Conservation (phyloP, 2,888 invertebrate species). For the Crossocerus cetratus region DNA sequence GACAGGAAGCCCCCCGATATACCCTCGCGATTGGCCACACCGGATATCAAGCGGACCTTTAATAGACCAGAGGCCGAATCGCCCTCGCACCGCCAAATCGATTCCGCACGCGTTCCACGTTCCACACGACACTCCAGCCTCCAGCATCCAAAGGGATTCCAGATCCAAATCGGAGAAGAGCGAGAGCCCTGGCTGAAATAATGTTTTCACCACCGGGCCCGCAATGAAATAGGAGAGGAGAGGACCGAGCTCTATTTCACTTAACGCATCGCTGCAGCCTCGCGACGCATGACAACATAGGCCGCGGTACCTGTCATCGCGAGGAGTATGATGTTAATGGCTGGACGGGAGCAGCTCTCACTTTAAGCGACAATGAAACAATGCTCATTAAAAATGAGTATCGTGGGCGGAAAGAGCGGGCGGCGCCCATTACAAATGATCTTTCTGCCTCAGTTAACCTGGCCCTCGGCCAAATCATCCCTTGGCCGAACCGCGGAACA, state of each 20-base stretch:
- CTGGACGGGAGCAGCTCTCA: background rate
- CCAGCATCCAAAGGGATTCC: too few species aligned
- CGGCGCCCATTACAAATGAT: background rate
- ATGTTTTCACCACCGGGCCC: constrained; percentile 2
- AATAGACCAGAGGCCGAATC: background rate
- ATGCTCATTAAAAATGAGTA: background rate
- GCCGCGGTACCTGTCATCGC: constrained; percentile 10
- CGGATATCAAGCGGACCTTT: background rate
- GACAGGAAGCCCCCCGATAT: constrained; percentile 17
- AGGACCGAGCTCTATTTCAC: background rate
- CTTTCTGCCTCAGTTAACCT: background rate
- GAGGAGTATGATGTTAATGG: background rate
- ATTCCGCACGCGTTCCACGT: background rate
- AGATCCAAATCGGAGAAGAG: too few species aligned
- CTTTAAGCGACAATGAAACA: background rate
- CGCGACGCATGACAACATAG: background rate
- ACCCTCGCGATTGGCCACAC: background rate
- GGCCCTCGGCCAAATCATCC: background rate
- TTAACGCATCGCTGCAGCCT: background rate
- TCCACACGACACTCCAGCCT: too few species aligned
- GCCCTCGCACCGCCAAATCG: background rate
- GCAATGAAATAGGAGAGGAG: constrained; percentile 4
- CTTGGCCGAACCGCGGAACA: constrained; percentile 1
- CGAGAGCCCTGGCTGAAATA: too few species aligned
- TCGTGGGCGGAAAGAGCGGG: too few species aligned